Evolutionary conservation across 2,113 vertebrate species (phyloP).

Genomic region (Rhineura floridana): DNA sequence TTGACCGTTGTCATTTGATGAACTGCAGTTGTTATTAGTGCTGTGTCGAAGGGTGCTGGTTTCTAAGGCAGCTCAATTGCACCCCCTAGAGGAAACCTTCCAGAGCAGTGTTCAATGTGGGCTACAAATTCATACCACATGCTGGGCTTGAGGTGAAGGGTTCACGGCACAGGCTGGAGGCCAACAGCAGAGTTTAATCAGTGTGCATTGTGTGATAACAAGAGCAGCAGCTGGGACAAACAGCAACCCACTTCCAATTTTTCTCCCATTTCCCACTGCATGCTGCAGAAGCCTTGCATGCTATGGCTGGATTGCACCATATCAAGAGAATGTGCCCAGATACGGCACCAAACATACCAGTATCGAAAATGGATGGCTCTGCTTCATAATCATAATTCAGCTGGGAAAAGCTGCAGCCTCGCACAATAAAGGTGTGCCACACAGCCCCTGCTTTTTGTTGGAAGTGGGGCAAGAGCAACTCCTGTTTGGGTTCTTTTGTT

Average conservation of each 20-base stretch:
- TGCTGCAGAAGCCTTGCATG: neutral
- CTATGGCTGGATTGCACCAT: neutral
- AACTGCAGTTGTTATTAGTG: too few relatives aligned
- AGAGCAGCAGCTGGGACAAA: neutral
- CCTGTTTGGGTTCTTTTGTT: too few relatives aligned
- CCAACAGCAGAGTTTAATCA: slow-evolving; percentile 21
- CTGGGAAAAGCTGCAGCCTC: neutral
- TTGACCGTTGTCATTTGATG: slow-evolving; percentile 18
- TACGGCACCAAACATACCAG: neutral
- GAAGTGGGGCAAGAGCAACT: too few relatives aligned
- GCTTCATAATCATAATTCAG: neutral
- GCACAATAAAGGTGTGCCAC: neutral
- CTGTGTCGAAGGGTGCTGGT: too few relatives aligned
- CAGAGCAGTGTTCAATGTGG: neutral
- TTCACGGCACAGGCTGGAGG: neutral
- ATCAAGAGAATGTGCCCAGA: too few relatives aligned
- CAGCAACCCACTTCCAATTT: neutral
- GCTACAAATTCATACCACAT: neutral
- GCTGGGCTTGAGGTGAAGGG: neutral
- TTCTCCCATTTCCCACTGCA: neutral
- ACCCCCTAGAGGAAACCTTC: slow-evolving; percentile 63
- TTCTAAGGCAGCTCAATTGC: slow-evolving; percentile 61
- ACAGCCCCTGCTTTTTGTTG: neutral
- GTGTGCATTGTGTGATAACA: neutral
- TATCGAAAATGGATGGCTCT: neutral